phyloP scores from a whole-genome alignment of 1,140 invertebrate genomes.

The Brachionus paranguensis region DNA sequence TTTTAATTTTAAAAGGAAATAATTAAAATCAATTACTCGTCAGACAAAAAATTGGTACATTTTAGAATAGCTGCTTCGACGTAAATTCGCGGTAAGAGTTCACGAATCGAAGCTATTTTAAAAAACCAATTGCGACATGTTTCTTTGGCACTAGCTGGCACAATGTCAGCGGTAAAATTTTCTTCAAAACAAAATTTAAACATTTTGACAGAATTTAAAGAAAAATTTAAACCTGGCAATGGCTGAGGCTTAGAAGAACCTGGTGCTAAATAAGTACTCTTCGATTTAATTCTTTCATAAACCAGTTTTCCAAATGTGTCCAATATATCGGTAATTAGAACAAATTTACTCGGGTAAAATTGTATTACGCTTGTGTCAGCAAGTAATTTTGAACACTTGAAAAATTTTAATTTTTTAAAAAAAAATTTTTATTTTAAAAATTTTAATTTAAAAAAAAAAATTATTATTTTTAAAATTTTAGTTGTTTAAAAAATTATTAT shows the following conservation, averaged over 20 bases:
- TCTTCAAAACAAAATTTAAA: conserved; percentile 42
- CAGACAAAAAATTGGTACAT: conserved; percentile 76
- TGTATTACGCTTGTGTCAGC: conserved; percentile 77
- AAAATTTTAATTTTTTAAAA: no score
- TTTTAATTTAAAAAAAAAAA: no score
- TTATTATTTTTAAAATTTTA: no score
- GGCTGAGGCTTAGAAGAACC: conserved; percentile 55
- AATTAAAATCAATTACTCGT: conserved; percentile 56
- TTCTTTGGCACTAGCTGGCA: conserved; percentile 82
- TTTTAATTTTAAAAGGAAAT: not conserved
- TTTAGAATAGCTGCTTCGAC: conserved; percentile 86
- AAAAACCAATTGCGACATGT: conserved; percentile 98
- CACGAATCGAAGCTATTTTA: conserved; percentile 93
- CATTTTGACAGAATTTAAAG: not conserved
- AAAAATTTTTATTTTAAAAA: no score
- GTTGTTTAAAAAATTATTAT: no score
- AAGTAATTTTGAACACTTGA: conserved; percentile 80
- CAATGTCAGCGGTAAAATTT: conserved; percentile 62
- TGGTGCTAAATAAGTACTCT: conserved; percentile 64
- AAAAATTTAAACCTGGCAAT: conserved; percentile 59
- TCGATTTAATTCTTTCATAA: conserved; percentile 74
- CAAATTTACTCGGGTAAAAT: conserved; percentile 97
- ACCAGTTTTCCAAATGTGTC: conserved; percentile 89
- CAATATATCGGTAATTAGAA: conserved; percentile 86
- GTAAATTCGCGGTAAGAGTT: conserved; percentile 85